Percentiles rank a stretch among this genome's conserved stretches.
These are phyloP conservation scores for Denticeps clupeoides DNA, from an alignment of 2,797 vertebrate genomes.

Conservation along the genomic window DNA sequence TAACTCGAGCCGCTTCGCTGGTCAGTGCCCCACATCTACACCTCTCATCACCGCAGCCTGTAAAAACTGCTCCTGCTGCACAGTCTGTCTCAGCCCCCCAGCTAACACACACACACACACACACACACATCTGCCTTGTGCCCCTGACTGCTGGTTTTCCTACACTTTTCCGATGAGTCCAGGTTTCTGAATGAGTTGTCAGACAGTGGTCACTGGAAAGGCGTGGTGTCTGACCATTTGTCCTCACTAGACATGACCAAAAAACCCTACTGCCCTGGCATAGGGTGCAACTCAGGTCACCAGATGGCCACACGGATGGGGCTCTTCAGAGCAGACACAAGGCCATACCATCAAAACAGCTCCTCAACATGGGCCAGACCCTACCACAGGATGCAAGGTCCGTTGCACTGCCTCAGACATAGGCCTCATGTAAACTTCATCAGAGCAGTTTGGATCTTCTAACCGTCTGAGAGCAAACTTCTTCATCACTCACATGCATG, in stretches of 20 bases:
- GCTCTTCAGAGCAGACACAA: not conserved
- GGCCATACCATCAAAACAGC: slow-evolving; percentile 30
- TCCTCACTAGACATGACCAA: slow-evolving; percentile 34
- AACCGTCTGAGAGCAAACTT: too few species aligned
- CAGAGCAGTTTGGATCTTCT: too few species aligned
- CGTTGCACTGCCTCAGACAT: slow-evolving; percentile 31
- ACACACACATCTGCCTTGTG: slow-evolving; percentile 18
- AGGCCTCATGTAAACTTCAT: too few species aligned
- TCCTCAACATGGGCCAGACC: not conserved
- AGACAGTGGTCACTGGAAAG: slow-evolving; percentile 51
- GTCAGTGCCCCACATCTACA: slow-evolving; percentile 46
- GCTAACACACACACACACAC: slow-evolving; percentile 16
- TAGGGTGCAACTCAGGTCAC: slow-evolving; percentile 34
- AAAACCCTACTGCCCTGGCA: slow-evolving; percentile 34
- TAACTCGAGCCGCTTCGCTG: slow-evolving; percentile 40
- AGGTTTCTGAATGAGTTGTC: slow-evolving; percentile 51
- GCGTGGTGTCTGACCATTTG: slow-evolving; percentile 48
- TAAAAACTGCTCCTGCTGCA: slow-evolving; percentile 31
- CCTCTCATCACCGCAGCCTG: slow-evolving; percentile 48
- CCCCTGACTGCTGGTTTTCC: slow-evolving; percentile 33
- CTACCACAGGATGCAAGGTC: slow-evolving; percentile 12
- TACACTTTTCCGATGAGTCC: slow-evolving; percentile 39
- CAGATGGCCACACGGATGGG: slow-evolving; percentile 16
- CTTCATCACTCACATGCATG: too few species aligned
- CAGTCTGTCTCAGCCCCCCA: not conserved